Evolutionary conservation across 2,113 vertebrate genomes (phyloP).

Genomic region (Misgurnus mizolepis): DNA sequence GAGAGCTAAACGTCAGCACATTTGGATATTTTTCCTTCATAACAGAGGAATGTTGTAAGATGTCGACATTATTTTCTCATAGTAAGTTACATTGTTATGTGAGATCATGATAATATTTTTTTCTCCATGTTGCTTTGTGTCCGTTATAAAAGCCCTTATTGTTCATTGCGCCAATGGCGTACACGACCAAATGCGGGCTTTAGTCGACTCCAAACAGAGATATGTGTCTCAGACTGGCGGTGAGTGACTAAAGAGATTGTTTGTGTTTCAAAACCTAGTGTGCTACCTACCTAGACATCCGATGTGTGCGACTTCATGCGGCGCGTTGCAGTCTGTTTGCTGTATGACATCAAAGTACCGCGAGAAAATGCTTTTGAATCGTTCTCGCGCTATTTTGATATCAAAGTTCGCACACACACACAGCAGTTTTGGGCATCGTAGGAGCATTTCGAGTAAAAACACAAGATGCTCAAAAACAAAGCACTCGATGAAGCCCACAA

Average conservation of each 20-base stretch:
- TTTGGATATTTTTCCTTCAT: neutral
- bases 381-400: neutral
- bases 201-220: slow-evolving; percentile 86
- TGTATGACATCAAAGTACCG: too few species aligned
- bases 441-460: neutral
- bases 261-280: slow-evolving; percentile 41
- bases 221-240: slow-evolving; percentile 82
- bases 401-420: neutral
- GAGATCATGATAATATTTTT: neutral
- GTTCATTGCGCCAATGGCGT: slow-evolving; percentile 54
- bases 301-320: slow-evolving; percentile 43
- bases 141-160: slow-evolving; percentile 2
- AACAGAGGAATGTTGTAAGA: neutral
- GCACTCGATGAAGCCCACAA: neutral
- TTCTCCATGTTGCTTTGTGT: slow-evolving; percentile 25
- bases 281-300: slow-evolving; percentile 6
- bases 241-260: slow-evolving; percentile 81
- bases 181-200: slow-evolving; percentile 81
- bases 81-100: neutral
- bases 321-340: too few species aligned
- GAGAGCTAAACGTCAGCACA: neutral
- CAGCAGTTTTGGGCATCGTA: neutral
- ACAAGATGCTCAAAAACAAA: neutral
- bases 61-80: neutral
- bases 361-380: too few species aligned